Conservation (phyloP, 2,797 vertebrate genomes). For the Dendrocincla fuliginosa region DNA sequence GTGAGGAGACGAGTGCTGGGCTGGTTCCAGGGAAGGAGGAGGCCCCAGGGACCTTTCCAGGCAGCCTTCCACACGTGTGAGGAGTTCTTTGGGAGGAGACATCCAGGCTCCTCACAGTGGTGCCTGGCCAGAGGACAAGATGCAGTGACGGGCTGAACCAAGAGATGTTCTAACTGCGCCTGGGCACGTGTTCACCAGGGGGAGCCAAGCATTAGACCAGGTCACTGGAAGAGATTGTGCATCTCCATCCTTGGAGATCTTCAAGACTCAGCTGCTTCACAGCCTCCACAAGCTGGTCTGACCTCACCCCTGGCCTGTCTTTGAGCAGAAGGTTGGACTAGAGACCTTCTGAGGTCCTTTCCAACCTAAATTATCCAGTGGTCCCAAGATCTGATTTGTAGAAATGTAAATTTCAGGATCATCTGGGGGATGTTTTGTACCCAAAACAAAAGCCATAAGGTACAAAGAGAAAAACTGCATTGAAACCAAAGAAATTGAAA, state of each 20-base stretch:
- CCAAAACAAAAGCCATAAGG: not conserved
- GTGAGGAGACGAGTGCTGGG: not conserved
- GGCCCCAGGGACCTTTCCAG: not conserved
- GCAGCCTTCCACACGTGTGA: not conserved
- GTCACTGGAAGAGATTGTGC: not conserved
- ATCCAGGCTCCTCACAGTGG: not conserved
- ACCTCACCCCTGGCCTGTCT: not conserved
- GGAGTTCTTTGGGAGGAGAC: not conserved
- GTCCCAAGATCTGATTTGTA: not conserved
- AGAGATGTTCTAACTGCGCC: rapidly evolving
- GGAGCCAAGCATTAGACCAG: not conserved
- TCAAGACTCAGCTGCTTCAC: not conserved
- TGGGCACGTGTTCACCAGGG: not conserved
- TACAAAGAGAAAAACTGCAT: not conserved
- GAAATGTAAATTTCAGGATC: not conserved
- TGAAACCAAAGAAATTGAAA: not conserved
- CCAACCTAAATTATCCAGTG: not conserved
- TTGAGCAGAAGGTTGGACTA: not conserved
- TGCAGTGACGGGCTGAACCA: not conserved
- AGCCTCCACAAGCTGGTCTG: not conserved
- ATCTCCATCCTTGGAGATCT: not conserved
- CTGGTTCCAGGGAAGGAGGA: not conserved
- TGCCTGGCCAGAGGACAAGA: not conserved
- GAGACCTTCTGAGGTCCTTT: not conserved
- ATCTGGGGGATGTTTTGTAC: not conserved